phyloP scores from a whole-genome alignment of 2,888 invertebrate species.

The Girardia tigrina region DNA sequence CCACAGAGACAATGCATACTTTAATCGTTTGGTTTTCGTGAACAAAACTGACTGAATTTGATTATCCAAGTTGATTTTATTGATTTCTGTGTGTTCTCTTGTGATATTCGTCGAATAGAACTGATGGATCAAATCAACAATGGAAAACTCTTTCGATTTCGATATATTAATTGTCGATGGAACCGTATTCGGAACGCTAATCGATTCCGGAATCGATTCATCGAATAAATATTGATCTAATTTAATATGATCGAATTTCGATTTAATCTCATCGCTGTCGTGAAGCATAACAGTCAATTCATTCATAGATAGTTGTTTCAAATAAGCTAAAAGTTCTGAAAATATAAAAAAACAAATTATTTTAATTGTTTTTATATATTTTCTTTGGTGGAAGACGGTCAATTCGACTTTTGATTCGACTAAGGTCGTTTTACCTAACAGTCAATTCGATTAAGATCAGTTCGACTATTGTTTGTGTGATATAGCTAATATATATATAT shows the following conservation, averaged over 20 bases:
- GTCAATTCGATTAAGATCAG: too few relatives aligned
- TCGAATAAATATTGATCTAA: background rate
- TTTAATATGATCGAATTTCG: background rate
- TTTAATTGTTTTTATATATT: too few relatives aligned
- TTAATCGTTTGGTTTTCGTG: constrained; percentile 2
- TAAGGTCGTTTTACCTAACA: too few relatives aligned
- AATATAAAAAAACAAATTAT: background rate
- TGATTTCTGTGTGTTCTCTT: background rate
- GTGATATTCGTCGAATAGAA: background rate
- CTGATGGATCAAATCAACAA: background rate
- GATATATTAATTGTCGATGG: background rate
- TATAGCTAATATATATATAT: too few relatives aligned
- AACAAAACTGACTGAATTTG: background rate
- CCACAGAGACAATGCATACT: background rate
- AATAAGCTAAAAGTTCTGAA: background rate
- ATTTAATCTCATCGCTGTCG: background rate
- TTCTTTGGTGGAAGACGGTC: too few relatives aligned
- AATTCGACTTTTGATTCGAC: too few relatives aligned
- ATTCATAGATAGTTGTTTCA: background rate
- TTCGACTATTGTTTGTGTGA: too few relatives aligned
- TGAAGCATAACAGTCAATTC: background rate
- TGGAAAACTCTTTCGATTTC: background rate
- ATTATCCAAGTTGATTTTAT: background rate
- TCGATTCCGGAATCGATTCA: background rate
- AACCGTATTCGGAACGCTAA: background rate